Conservation (phyloP, 2,797 vertebrate species). For the Myripristis jacobus region DNA sequence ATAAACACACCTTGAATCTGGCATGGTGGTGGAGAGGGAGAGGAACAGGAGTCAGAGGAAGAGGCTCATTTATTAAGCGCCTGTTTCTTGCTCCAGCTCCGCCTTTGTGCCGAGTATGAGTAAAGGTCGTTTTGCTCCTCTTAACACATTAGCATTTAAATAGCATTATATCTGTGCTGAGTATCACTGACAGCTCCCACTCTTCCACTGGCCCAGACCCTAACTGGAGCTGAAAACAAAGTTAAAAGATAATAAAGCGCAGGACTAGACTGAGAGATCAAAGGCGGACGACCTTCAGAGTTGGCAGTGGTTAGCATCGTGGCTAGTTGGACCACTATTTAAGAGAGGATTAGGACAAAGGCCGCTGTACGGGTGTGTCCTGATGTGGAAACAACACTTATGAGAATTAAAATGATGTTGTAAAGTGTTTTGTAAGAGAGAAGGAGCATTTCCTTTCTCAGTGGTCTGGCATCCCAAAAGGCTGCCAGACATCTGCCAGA, state of each 20-base stretch:
- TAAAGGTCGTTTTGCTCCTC: constrained; percentile 81
- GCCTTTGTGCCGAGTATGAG: constrained; percentile 54
- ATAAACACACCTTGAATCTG: constrained; percentile 55
- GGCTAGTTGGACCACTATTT: constrained; percentile 34
- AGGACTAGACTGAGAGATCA: constrained; percentile 63
- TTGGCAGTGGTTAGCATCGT: constrained; percentile 41
- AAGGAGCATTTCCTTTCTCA: constrained; percentile 18
- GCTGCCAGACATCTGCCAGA: background rate
- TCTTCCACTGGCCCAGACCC: constrained; percentile 59
- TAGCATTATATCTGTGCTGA: constrained; percentile 77
- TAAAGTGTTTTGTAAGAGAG: constrained; percentile 24
- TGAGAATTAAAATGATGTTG: constrained; percentile 9
- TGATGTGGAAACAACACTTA: constrained; percentile 24
- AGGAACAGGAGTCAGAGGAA: constrained; percentile 60
- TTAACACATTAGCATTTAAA: constrained; percentile 86
- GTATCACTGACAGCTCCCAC: constrained; percentile 76
- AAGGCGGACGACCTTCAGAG: constrained; percentile 72
- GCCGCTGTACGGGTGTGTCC: constrained; percentile 18
- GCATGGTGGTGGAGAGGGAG: constrained; percentile 31
- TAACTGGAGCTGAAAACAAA: constrained; percentile 78
- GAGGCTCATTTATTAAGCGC: constrained; percentile 71
- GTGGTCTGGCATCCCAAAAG: background rate
- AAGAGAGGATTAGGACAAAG: constrained; percentile 31
- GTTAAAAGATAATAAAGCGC: constrained; percentile 78
- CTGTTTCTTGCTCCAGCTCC: constrained; percentile 55